Conservation (phyloP, 2,888 invertebrate species). For the Diplolepis rosae region DNA sequence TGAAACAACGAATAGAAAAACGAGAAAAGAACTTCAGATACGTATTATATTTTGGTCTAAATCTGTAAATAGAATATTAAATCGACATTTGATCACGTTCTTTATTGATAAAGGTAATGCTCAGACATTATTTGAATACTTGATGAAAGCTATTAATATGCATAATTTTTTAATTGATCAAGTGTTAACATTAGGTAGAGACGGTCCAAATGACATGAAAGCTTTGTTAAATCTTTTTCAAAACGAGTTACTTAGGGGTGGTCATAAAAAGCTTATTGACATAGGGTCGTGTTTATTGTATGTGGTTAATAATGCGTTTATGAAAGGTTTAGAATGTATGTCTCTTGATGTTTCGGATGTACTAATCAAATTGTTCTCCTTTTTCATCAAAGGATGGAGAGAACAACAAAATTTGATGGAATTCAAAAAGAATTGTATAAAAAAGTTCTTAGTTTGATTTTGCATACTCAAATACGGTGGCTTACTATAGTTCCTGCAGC, state of each 20-base stretch:
- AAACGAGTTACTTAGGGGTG: no score
- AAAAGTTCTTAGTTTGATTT: slow-evolving; percentile 19
- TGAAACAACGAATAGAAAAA: slow-evolving; percentile 31
- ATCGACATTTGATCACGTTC: slow-evolving; percentile 30
- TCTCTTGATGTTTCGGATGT: slow-evolving; percentile 37
- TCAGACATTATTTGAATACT: slow-evolving; percentile 16
- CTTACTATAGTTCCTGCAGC: slow-evolving; percentile 37
- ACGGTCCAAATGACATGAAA: slow-evolving; percentile 37
- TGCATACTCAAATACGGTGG: slow-evolving; percentile 41
- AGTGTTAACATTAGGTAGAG: slow-evolving; percentile 33
- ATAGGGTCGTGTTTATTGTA: slow-evolving; percentile 40
- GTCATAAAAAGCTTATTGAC: slow-evolving; percentile 30
- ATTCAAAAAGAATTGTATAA: slow-evolving; percentile 31
- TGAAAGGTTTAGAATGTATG: not conserved
- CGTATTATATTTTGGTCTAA: slow-evolving; percentile 31
- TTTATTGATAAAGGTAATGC: slow-evolving; percentile 27
- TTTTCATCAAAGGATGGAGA: slow-evolving; percentile 40
- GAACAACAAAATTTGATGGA: slow-evolving; percentile 33
- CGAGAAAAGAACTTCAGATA: slow-evolving; percentile 33
- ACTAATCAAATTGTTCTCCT: slow-evolving; percentile 38
- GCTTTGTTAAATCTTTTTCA: slow-evolving; percentile 33
- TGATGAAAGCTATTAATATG: slow-evolving; percentile 14
- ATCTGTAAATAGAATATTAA: slow-evolving; percentile 13
- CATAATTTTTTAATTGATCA: slow-evolving; percentile 20
- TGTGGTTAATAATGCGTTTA: slow-evolving; percentile 23